Base-by-base conservation (phyloP, 2,888 invertebrate genomes). In the Dyspetes luteomarginatus region DNA sequence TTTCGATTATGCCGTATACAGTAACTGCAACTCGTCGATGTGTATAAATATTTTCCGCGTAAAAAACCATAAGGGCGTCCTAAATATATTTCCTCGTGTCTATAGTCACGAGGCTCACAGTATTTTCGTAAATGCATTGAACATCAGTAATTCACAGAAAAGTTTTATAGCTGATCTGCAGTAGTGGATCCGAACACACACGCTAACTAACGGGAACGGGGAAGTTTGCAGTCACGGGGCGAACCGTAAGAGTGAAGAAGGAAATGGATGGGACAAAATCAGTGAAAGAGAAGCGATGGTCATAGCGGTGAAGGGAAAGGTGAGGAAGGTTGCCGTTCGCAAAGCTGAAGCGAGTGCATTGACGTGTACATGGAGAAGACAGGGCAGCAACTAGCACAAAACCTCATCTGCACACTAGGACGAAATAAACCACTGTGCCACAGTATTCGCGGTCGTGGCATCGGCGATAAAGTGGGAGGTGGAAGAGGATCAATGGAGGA, bases 391-490 rank as follows among this genome's bases (percentile, higher is more conserved):
- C 88, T 86, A 86, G 86, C 88, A 84, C 81, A 58, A 60, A 81
- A 82, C 82, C 82, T 82, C 73, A 79, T 81, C 76, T 75, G 67
- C 52, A 58, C 48, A 76, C 56, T 77, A 73, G 81, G 50, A 83
- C 85, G 86, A 91, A 90, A 90, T 90, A 91, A 90, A 89, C 90
- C 88, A 90, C 88, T 88, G 89, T 90, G 89, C 89, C 88, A 90
- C 90, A 90, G 88, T 91, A 88, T 90, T 89, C 90, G 81, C 89
- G 89, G 90, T 90, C 87, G 85, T 76, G 82, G 48, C 48, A 82
- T 83, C 83, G 79, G 88, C 88, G 85, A 36, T 41, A 55, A 41
- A 68, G 64, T 28, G 58, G 43, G 41, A 45, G 12, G 28, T 84
- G 85, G 72, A 83, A 74, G 80, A 83, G 81, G 75, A 81, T 36